A percentile compares a stretch with the other conserved stretches of the same genome.
These are phyloP conservation scores for Synodontis membranacea DNA, from an alignment of 2,113 vertebrate species.

Conservation along the genomic window DNA sequence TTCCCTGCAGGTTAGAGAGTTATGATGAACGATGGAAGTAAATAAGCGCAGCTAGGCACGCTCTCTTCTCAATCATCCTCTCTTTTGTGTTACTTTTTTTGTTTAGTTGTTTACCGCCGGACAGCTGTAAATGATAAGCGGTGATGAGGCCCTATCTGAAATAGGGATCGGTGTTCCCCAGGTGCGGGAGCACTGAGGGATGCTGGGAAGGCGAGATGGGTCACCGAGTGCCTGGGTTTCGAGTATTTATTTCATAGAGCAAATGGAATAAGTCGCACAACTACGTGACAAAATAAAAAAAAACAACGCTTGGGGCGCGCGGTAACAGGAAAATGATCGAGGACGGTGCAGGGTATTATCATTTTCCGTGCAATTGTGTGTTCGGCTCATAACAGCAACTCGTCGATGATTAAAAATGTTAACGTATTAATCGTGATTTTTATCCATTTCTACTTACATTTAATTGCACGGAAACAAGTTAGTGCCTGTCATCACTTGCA, in stretches of 20 bases:
- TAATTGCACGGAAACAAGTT: neutral
- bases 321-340: neutral
- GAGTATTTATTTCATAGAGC: neutral
- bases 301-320: neutral
- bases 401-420: neutral
- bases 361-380: neutral
- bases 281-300: neutral
- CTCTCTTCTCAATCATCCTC: constrained; percentile 61
- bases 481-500: neutral
- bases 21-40: neutral
- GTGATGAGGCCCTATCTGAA: constrained; percentile 74
- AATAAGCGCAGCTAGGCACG: neutral
- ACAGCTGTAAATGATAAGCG: constrained; percentile 81
- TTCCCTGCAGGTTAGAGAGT: neutral
- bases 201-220: constrained; percentile 6
- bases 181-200: constrained; percentile 65
- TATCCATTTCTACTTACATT: neutral
- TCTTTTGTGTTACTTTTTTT: constrained; percentile 69
- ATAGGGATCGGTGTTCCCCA: constrained; percentile 77
- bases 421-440: neutral
- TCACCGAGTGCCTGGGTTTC: neutral
- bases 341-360: neutral
- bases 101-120: constrained; percentile 76
- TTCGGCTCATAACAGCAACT: neutral
- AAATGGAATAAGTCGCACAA: neutral